A percentile compares a stretch with the other conserved stretches of the same genome.
These are phyloP conservation scores for Hemicrepidius hirtus DNA, from an alignment of 2,888 invertebrate species.

Conservation along the genomic window DNA sequence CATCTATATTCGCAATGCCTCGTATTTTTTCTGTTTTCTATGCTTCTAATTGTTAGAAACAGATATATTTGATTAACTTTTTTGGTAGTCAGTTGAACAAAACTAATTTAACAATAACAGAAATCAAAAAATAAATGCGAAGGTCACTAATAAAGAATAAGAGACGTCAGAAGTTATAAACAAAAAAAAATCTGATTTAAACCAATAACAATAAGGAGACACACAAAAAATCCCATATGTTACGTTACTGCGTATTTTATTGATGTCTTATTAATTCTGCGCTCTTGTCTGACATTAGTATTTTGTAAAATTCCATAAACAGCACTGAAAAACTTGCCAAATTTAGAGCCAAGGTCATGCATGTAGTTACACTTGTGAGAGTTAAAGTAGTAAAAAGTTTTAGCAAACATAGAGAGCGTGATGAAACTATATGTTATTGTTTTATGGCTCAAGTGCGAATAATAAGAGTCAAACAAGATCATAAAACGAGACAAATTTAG, in stretches of 20 bases:
- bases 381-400: slow-evolving; percentile 19
- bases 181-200: too few species aligned
- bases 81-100: too few species aligned
- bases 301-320: slow-evolving; percentile 22
- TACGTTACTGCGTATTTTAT: neutral
- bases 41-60: too few species aligned
- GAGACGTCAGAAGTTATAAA: too few species aligned
- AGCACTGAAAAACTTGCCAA: slow-evolving; percentile 12
- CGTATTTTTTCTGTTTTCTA: too few species aligned
- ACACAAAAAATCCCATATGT: too few species aligned
- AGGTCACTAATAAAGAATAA: too few species aligned
- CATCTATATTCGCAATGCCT: too few species aligned
- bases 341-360: slow-evolving; percentile 8
- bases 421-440: slow-evolving; percentile 31
- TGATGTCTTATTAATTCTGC: neutral
- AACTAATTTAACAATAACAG: too few species aligned
- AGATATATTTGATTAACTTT: too few species aligned
- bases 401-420: slow-evolving; percentile 11
- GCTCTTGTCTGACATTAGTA: neutral
- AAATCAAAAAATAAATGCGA: too few species aligned
- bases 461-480: slow-evolving; percentile 32
- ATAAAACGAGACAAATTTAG: slow-evolving; percentile 32
- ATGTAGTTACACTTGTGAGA: slow-evolving; percentile 11
- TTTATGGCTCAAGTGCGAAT: slow-evolving; percentile 30
- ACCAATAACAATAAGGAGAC: too few species aligned